Base-by-base conservation (phyloP, 2,113 vertebrate genomes). In the Paralichthys olivaceus region DNA sequence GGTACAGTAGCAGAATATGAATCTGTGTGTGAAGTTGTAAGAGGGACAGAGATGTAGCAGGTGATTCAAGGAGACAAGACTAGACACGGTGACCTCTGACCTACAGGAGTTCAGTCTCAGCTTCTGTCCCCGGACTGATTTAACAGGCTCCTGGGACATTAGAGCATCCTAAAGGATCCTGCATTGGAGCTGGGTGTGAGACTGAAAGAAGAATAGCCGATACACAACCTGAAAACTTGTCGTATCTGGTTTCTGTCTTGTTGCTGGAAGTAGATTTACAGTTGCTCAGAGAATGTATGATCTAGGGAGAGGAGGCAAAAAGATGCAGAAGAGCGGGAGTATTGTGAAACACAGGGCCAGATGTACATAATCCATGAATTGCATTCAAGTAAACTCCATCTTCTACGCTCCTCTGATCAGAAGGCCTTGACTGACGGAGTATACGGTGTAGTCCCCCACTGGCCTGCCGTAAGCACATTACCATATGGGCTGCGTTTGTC, bases 401-500 rank as follows among this genome's bases (percentile, higher is more conserved):
- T 40, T 69, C 29, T 20, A 25, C 17, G 47, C 73, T 66, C 4
- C 64, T 81, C 72, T 84, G 79, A 81, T 85, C 51, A 72, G 58
- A 68, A 60, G 43, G 54, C 80, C 74, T 73, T 71, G 67, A 78
- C 49, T 82, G 81, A 78, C 20, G 17, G 43, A 66, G 73, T 72
- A 28, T 66, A 67, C 22, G 3, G 51, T 8, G 64, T n/a, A 71
- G 63, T 81, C 28, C 82, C 66, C 65, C 29, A 45, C 77, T 56
- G 80, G 40, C 75, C 79, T 22, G 61, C 77, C 2, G n/a, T 87
- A 83, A 94, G 84, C 80, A 72, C 76, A 87, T 84, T 81, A 88
- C 84, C 92, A 93, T 92, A 89, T 92, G 90, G 76, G 69, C 73
- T 77, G 71, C 65, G 77, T 83, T 78, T 83, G 71, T 90, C 89